phyloP scores from a whole-genome alignment of 2,113 vertebrate species.

The Megaleporinus macrocephalus region DNA sequence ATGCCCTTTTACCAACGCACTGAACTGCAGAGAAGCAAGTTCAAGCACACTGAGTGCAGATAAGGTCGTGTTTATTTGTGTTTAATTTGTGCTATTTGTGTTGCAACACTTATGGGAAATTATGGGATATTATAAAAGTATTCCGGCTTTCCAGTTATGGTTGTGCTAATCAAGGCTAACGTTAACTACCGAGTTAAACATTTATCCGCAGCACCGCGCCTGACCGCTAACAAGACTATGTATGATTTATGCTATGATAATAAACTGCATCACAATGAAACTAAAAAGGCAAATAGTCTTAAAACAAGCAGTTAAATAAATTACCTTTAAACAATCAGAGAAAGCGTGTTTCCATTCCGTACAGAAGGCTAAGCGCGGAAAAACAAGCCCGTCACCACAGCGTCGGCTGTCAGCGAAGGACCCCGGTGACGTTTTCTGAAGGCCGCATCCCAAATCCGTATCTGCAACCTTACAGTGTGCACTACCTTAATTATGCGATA shows the following conservation, averaged over 20 bases:
- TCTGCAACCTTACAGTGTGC: neutral
- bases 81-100: no score
- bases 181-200: neutral
- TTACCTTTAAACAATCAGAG: constrained; percentile 10
- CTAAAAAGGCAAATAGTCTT: neutral
- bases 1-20: no score
- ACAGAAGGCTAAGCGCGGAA: constrained; percentile 40
- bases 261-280: neutral
- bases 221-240: neutral
- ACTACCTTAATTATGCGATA: neutral
- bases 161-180: neutral
- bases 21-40: no score
- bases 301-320: neutral
- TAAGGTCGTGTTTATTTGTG: no score
- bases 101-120: no score
- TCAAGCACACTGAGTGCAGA: no score
- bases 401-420: constrained; percentile 27
- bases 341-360: constrained; percentile 20
- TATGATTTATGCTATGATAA: neutral
- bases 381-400: constrained; percentile 22
- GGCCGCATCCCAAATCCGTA: neutral
- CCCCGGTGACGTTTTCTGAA: constrained; percentile 1
- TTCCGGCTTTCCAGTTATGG: no score
- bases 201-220: neutral
- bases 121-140: no score